phyloP scores from a whole-genome alignment of 1,140 invertebrate species.

The Dermatophagoides farinae region DNA sequence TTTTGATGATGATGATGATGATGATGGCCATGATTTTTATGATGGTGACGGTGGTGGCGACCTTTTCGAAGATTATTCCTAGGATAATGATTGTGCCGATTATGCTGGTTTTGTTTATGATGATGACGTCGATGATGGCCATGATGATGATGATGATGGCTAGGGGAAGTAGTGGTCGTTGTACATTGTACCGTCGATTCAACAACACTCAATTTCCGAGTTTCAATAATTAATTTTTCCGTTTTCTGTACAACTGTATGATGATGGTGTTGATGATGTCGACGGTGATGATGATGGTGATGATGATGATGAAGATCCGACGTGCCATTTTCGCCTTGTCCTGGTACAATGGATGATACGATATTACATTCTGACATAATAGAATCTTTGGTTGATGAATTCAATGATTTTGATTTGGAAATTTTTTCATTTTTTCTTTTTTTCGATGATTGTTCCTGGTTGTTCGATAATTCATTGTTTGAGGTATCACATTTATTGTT shows the following conservation, averaged over 20 bases:
- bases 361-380: not conserved
- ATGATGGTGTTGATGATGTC: not conserved
- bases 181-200: not conserved
- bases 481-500: no score
- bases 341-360: not conserved
- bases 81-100: not conserved
- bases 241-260: not conserved
- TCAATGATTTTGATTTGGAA: no score
- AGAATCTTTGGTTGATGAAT: not conserved
- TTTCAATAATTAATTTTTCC: not conserved
- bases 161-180: not conserved
- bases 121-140: not conserved
- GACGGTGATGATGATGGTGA: not conserved
- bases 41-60: not conserved
- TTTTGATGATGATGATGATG: no score
- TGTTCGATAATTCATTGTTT: no score
- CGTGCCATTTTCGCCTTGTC: not conserved
- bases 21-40: no score
- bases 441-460: not conserved
- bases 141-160: not conserved
- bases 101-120: not conserved
- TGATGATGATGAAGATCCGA: not conserved
- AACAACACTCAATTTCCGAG: conserved; percentile 3
- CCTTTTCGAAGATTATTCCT: not conserved
- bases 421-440: not conserved